These are phyloP conservation scores for Augochlora pura DNA, from an alignment of 1,140 invertebrate genomes.

Conservation along the genomic window DNA sequence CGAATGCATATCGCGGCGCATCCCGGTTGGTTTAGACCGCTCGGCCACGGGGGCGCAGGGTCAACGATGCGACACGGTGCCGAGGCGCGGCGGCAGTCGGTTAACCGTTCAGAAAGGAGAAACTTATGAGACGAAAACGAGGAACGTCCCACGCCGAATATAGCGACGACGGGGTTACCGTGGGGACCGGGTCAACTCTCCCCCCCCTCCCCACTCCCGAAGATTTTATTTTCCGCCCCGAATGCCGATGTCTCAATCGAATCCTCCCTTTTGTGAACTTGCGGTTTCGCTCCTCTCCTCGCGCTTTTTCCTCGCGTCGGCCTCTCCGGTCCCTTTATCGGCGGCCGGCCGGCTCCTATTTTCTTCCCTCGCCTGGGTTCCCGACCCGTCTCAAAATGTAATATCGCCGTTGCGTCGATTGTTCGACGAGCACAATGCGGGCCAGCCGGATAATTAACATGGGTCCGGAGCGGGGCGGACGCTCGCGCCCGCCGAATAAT, in stretches of 20 bases:
- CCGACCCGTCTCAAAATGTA: conserved; percentile 32
- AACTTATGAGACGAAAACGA: conserved; percentile 39
- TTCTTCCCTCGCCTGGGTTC: conserved; percentile 14
- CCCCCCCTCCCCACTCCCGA: no score
- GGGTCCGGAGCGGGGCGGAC: background rate
- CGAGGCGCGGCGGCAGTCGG: conserved; percentile 22
- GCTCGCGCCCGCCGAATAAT: background rate
- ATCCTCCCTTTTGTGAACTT: conserved; percentile 46
- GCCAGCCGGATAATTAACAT: conserved; percentile 9
- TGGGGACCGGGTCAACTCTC: conserved; percentile 13
- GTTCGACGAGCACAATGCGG: conserved; percentile 2
- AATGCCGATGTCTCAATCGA: conserved; percentile 46
- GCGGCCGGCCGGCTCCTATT: background rate
- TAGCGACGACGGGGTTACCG: conserved; percentile 17
- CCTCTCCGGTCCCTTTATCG: background rate
- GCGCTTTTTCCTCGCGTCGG: background rate
- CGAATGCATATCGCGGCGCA: conserved; percentile 44
- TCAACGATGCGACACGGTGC: conserved; percentile 30
- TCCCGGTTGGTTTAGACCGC: conserved; percentile 42
- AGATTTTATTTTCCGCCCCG: conserved; percentile 62
- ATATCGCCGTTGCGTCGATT: conserved; percentile 43
- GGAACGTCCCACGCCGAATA: conserved; percentile 33
- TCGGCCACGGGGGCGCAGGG: conserved; percentile 36
- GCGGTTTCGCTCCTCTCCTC: background rate
- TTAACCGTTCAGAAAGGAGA: conserved; percentile 46